Conservation (phyloP, 1,140 invertebrate species). For the Dinoponera quadriceps region DNA sequence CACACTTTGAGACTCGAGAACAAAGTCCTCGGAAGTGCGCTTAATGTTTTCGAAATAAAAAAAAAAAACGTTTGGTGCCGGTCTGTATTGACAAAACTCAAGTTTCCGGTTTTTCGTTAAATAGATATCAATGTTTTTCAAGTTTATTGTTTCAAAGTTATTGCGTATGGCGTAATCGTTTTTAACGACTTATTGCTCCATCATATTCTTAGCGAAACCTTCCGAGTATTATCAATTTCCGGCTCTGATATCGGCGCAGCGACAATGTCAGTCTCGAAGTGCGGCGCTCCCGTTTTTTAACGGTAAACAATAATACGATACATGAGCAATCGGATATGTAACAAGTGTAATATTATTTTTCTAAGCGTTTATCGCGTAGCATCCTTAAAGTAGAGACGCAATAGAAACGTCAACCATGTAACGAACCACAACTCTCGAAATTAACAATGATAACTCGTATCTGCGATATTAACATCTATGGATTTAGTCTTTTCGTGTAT, state of each 20-base stretch:
- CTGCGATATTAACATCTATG: constrained; percentile 67
- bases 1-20: constrained; percentile 36
- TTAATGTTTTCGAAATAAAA: not conserved
- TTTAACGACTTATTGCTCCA: not conserved
- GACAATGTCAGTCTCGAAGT: constrained; percentile 26
- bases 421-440: constrained; percentile 46
- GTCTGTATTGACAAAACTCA: not conserved
- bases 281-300: constrained; percentile 16
- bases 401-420: constrained; percentile 49
- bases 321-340: constrained; percentile 54
- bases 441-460: constrained; percentile 65
- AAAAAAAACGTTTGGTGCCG: not conserved
- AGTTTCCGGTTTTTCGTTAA: not conserved
- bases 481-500: constrained; percentile 69
- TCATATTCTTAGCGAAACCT: not conserved
- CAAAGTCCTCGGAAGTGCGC: not conserved
- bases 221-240: not conserved
- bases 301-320: constrained; percentile 53
- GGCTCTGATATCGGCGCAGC: not conserved
- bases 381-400: constrained; percentile 9
- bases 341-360: constrained; percentile 60
- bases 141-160: too few species aligned
- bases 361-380: constrained; percentile 58
- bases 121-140: too few species aligned
- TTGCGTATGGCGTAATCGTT: not conserved